Evolutionary conservation across 2,797 vertebrate species (phyloP), one percentile per base, ranked within the genome.

Genomic region (Neosilurus mollespiculum): DNA sequence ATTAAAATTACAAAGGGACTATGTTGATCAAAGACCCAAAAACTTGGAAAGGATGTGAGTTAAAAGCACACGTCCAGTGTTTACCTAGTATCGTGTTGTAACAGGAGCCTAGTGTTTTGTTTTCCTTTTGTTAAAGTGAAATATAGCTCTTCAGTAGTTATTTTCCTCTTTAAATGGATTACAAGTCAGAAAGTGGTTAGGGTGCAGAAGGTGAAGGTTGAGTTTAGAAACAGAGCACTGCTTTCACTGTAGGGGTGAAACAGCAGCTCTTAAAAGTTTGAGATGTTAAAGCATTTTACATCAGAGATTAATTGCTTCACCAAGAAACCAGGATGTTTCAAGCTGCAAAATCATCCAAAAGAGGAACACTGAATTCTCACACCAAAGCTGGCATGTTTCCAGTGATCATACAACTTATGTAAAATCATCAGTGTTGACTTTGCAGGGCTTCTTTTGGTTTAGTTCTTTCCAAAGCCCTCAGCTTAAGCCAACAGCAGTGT

Each of bases 61-160:
- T 67, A 89, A 88, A 89, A 90, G 86, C 89, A 90, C 87, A 89
- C 91, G 91, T 95, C 95, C 95, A 96, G 95, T 95, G 95, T 95
- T 94, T 89, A 93, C 87, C 90, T 92, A 90, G 86, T 88, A 91
- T 94, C 93, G 92, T 94, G 93, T 93, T 90, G 89, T 85, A 43
- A 43, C 43, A 43, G 43, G 43, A 43, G 43, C 43, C 4, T 94
- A 93, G 92, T 94, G 93, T 93, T 85, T 82, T 80, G 81, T 14
- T 89, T 84, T 79, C 77, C 83, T 79, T 80, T 75, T 69, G 0
- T 78, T 88, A 86, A 87, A 78, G 79, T 62, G 78, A 87, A 87
- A 81, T 71, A 77, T 80, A 83, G 87, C 89, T 85, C 87, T 89
- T 94, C 94, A 95, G 95, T 94, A 95, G 94, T 94, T 89, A 85